These are phyloP conservation scores for Drosophila trapezifrons DNA, from an alignment of 1,140 invertebrate genomes.

Conservation along the genomic window DNA sequence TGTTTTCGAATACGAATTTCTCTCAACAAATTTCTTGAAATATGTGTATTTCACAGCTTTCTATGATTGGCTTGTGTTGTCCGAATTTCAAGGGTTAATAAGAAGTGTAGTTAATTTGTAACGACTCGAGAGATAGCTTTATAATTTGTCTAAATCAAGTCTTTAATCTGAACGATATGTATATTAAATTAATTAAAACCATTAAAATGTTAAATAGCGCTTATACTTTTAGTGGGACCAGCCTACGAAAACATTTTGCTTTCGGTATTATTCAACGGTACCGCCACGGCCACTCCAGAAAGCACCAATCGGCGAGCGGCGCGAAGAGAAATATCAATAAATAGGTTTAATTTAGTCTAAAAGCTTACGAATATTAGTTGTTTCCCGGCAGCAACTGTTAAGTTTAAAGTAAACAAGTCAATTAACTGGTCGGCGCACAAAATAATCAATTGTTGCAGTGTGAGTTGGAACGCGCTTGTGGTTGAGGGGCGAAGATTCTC, in stretches of 20 bases:
- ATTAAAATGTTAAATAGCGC: not conserved
- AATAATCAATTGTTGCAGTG: slow-evolving; percentile 40
- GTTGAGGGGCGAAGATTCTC: not conserved
- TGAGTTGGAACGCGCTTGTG: slow-evolving; percentile 35
- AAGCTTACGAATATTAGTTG: slow-evolving; percentile 17
- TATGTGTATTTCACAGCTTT: not conserved
- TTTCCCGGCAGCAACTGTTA: slow-evolving; percentile 23
- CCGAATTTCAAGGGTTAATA: too few relatives aligned
- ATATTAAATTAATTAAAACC: too few relatives aligned
- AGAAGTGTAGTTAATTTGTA: too few relatives aligned
- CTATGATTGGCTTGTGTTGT: not conserved
- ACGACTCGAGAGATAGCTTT: too few relatives aligned
- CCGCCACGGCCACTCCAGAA: slow-evolving; percentile 7
- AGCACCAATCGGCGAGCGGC: slow-evolving; percentile 28
- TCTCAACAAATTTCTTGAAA: too few relatives aligned
- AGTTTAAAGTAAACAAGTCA: slow-evolving; percentile 63
- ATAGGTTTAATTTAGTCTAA: slow-evolving; percentile 35
- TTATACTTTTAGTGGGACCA: slow-evolving; percentile 4
- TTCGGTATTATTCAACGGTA: not conserved
- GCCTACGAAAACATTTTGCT: not conserved
- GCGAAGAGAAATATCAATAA: slow-evolving; percentile 39
- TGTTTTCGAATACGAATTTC: not conserved
- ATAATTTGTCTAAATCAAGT: too few relatives aligned
- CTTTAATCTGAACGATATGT: too few relatives aligned
- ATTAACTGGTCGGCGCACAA: slow-evolving; percentile 39